Evolutionary conservation across 2,797 vertebrate genomes (phyloP).

Genomic region (Pampus argenteus): DNA sequence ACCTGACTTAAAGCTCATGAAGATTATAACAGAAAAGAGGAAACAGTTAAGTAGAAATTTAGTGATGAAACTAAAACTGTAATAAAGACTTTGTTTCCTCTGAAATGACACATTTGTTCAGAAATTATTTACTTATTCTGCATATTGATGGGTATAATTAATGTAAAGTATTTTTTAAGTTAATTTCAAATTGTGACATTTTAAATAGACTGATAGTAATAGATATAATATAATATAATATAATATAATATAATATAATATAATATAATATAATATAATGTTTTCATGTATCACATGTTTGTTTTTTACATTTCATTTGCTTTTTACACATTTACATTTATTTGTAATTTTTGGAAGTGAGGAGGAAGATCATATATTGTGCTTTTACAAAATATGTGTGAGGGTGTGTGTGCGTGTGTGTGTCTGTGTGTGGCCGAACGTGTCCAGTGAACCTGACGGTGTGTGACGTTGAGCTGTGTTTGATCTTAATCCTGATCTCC

Average conservation of each 20-base stretch:
- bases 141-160: no score
- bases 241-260: no score
- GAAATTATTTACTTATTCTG: no score
- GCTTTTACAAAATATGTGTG: slow-evolving; percentile 2
- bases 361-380: neutral
- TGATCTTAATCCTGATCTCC: slow-evolving; percentile 97
- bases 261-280: no score
- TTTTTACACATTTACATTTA: neutral
- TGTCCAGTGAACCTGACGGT: slow-evolving; percentile 75
- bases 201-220: no score
- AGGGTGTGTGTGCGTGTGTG: slow-evolving; percentile 40
- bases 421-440: slow-evolving; percentile 49
- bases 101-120: no score
- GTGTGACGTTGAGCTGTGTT: slow-evolving; percentile 87
- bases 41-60: no score
- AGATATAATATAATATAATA: no score
- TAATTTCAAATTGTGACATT: no score
- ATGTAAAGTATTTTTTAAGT: no score
- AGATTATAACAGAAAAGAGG: no score
- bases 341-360: neutral
- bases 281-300: neutral
- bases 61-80: neutral
- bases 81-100: no score
- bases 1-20: neutral
- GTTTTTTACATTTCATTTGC: neutral